These are phyloP conservation scores for Sebastiscus albofasciatus DNA, from an alignment of 2,797 vertebrate genomes.

Conservation along the genomic window DNA sequence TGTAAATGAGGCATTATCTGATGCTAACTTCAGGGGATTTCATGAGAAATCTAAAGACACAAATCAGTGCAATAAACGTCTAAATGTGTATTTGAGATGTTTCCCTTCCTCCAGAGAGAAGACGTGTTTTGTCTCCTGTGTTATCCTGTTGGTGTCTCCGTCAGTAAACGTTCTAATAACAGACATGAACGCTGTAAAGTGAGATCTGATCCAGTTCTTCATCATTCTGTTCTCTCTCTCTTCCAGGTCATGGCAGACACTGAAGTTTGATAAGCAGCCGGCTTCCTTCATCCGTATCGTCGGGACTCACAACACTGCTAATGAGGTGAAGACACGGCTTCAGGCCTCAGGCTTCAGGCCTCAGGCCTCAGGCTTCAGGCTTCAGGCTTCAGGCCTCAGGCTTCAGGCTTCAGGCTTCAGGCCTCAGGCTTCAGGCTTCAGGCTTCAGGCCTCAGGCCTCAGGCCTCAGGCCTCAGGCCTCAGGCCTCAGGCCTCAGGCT, in stretches of 20 bases:
- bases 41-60: neutral
- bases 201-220: neutral
- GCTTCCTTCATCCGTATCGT: slow-evolving; percentile 97
- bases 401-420: too few relatives aligned
- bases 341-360: too few relatives aligned
- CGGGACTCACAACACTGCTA: slow-evolving; percentile 97
- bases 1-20: neutral
- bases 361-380: too few relatives aligned
- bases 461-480: too few relatives aligned
- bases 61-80: neutral
- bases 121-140: neutral
- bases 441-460: too few relatives aligned
- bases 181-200: neutral
- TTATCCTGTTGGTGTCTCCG: neutral
- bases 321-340: slow-evolving; percentile 86
- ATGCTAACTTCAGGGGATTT: neutral
- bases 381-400: too few relatives aligned
- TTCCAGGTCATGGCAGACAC: slow-evolving; percentile 94
- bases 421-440: too few relatives aligned
- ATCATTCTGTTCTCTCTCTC: neutral
- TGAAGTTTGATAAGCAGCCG: slow-evolving; percentile 92
- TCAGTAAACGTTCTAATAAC: neutral
- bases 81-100: neutral
- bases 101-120: neutral
- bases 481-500: too few relatives aligned